Evolutionary conservation across 2,888 invertebrate genomes (phyloP).

Genomic region (Coleophora deauratella): DNA sequence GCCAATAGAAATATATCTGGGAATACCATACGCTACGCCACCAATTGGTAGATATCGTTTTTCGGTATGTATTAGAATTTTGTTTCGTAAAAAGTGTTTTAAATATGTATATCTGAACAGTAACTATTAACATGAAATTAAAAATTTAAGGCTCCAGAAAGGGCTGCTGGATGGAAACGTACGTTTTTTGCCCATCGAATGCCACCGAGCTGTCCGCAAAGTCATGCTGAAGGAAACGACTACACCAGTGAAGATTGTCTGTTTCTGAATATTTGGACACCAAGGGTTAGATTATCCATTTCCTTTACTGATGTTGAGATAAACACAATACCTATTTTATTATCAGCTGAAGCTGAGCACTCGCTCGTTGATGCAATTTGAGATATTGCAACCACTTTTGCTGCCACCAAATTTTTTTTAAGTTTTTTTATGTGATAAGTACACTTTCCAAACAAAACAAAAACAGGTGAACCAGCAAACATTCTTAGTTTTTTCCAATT

Average conservation of each 20-base stretch:
- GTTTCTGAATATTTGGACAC: slow-evolving; percentile 92
- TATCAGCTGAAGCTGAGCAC: no score
- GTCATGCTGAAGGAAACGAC: slow-evolving; percentile 35
- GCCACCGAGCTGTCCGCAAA: slow-evolving; percentile 81
- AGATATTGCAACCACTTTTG: no score
- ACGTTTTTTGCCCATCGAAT: slow-evolving; percentile 81
- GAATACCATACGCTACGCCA: slow-evolving; percentile 87
- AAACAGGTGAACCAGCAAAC: no score
- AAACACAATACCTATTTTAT: no score
- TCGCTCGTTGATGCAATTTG: no score
- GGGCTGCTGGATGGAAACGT: slow-evolving; percentile 81
- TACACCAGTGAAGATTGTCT: slow-evolving; percentile 85
- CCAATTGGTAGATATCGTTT: slow-evolving; percentile 84
- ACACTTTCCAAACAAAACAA: no score
- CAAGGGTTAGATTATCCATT: slow-evolving; percentile 71
- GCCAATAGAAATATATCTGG: slow-evolving; percentile 80
- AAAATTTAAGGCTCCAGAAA: slow-evolving; percentile 75
- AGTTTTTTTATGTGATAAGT: no score
- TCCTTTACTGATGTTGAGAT: neutral
- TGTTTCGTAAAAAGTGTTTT: no score
- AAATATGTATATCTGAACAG: no score
- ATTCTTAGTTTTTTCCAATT: no score
- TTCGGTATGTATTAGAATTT: slow-evolving; percentile 63
- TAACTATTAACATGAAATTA: neutral
- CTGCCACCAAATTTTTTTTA: no score